These are phyloP conservation scores for Megalonaias nervosa DNA, from an alignment of 1,140 invertebrate species.

Conservation along the genomic window DNA sequence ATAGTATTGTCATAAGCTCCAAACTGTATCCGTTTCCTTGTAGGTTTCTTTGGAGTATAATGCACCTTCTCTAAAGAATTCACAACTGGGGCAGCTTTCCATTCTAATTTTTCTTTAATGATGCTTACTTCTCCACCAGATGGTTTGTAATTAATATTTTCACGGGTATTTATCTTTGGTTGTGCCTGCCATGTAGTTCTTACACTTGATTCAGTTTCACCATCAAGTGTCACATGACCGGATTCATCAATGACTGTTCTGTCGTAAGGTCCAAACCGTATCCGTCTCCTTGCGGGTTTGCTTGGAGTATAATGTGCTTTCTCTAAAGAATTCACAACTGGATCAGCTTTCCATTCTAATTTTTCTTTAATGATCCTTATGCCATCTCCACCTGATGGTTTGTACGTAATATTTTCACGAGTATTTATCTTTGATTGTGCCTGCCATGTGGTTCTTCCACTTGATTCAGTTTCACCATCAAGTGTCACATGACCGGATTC, in stretches of 20 bases:
- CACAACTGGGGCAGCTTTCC: slow-evolving; percentile 54
- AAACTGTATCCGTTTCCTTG: no score
- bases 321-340: slow-evolving; percentile 8
- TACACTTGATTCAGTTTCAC: no score
- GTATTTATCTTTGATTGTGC: slow-evolving; percentile 20
- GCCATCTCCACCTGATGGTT: slow-evolving; percentile 18
- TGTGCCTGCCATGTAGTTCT: slow-evolving; percentile 29
- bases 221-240: no score
- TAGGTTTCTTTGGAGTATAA: slow-evolving; percentile 4
- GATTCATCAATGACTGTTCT: no score
- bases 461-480: no score
- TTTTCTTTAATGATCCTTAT: slow-evolving; percentile 21
- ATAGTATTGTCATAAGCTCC: no score
- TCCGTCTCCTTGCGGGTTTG: no score
- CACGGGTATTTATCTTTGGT: slow-evolving; percentile 50
- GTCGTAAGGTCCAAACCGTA: no score
- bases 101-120: slow-evolving; percentile 43
- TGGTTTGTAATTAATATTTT: slow-evolving; percentile 55
- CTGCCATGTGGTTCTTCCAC: no score
- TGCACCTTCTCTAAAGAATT: slow-evolving; percentile 46
- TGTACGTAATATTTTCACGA: slow-evolving; percentile 30
- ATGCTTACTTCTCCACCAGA: slow-evolving; percentile 52
- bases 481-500: no score
- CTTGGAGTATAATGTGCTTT: no score
- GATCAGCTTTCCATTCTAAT: slow-evolving; percentile 25